Percentiles rank a stretch among this genome's conserved stretches.
Evolutionary conservation across 1,140 invertebrate species (phyloP).

Genomic region (Euwallacea fornicatus): DNA sequence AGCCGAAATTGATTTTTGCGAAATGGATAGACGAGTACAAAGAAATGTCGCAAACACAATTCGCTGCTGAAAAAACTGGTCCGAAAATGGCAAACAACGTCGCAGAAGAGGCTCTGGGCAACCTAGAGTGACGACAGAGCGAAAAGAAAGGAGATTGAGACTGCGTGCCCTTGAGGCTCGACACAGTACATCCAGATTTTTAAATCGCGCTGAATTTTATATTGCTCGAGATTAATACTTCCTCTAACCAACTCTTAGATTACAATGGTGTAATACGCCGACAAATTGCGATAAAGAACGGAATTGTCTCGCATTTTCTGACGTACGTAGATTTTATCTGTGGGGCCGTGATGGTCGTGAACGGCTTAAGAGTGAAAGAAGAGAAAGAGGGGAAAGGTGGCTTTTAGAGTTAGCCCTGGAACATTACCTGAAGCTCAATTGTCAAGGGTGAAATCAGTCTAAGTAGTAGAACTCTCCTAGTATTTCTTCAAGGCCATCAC

Average conservation of each 20-base stretch:
- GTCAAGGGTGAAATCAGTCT: not conserved
- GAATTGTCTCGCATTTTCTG: not conserved
- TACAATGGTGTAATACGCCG: conserved; percentile 13
- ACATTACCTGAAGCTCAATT: not conserved
- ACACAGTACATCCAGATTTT: conserved; percentile 13
- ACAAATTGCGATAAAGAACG: not conserved
- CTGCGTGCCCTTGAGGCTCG: conserved; percentile 4
- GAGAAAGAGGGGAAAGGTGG: not conserved
- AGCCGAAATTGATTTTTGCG: not conserved
- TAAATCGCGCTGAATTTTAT: too few relatives aligned
- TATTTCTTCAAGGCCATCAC: not conserved
- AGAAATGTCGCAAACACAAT: not conserved
- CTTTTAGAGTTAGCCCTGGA: not conserved
- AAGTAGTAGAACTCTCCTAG: not conserved
- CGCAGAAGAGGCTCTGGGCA: not conserved
- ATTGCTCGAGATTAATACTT: conserved; percentile 14
- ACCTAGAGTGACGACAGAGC: not conserved
- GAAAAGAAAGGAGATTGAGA: not conserved
- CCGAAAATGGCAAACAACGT: not conserved
- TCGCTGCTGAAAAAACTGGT: not conserved
- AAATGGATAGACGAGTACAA: not conserved
- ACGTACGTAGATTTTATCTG: not conserved
- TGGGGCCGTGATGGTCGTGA: not conserved
- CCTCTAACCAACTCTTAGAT: conserved; percentile 18
- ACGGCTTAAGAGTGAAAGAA: too few relatives aligned